These are phyloP conservation scores for Batillaria attramentaria DNA, from an alignment of 1,140 invertebrate genomes.

Conservation along the genomic window DNA sequence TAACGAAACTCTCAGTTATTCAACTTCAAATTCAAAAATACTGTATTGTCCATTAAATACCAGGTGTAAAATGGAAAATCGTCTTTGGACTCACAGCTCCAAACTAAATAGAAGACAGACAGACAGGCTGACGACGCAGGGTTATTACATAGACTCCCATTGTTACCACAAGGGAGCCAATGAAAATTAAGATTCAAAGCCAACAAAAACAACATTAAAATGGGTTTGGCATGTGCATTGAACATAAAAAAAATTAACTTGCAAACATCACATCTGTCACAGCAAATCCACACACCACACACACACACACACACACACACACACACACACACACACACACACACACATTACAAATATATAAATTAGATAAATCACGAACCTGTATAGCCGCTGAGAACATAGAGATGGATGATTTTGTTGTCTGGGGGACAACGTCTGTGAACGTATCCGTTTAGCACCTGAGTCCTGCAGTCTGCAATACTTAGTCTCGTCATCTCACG, in stretches of 20 bases:
- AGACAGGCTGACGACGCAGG: too few species aligned
- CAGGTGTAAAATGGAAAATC: too few species aligned
- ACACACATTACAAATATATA: background rate
- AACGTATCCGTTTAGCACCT: conserved; percentile 61
- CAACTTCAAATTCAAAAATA: too few species aligned
- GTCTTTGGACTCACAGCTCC: too few species aligned
- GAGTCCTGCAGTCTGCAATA: conserved; percentile 43
- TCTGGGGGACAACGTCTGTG: conserved; percentile 52
- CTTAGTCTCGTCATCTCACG: conserved; percentile 51
- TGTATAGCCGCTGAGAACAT: conserved; percentile 57
- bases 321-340: background rate
- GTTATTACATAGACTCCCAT: too few species aligned
- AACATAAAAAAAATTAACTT: background rate
- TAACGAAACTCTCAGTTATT: too few species aligned
- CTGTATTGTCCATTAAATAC: too few species aligned
- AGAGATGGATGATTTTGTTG: conserved; percentile 56
- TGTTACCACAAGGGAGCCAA: too few species aligned
- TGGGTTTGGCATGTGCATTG: background rate
- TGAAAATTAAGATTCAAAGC: too few species aligned
- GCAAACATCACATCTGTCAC: too few species aligned
- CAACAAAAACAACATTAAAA: background rate
- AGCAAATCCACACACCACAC: too few species aligned
- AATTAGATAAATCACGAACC: conserved; percentile 53
- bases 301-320: background rate
- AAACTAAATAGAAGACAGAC: too few species aligned